phyloP scores from a whole-genome alignment of 1,140 invertebrate genomes.

The Pristionchus pacificus region DNA sequence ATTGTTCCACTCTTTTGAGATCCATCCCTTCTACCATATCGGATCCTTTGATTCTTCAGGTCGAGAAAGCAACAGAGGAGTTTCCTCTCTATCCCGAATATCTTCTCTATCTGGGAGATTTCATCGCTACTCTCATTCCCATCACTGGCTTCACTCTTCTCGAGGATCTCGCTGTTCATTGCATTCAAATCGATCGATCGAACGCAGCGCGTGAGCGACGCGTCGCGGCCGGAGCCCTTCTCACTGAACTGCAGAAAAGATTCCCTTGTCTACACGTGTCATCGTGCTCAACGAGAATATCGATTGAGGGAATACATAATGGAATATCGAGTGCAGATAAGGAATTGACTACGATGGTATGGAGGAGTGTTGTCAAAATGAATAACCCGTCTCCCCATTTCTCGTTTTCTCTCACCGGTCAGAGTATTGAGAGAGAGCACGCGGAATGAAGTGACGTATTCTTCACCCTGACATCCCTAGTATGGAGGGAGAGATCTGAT shows the following conservation, averaged over 20 bases:
- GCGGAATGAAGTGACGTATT: no score
- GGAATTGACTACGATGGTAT: no score
- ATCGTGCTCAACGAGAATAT: no score
- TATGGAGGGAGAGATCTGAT: no score
- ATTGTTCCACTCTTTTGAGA: background rate
- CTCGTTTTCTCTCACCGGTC: no score
- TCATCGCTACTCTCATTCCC: background rate
- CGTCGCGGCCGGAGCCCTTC: background rate
- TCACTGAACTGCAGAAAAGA: background rate
- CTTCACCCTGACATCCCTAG: no score
- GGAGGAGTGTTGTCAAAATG: no score
- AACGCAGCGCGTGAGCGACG: background rate
- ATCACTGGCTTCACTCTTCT: background rate
- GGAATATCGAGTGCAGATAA: no score
- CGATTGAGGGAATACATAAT: no score
- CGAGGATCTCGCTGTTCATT: background rate
- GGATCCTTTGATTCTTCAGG: background rate
- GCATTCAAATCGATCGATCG: background rate
- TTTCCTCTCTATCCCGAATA: background rate
- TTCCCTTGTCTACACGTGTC: background rate
- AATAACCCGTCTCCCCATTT: no score
- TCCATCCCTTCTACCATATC: background rate
- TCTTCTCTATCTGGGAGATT: background rate
- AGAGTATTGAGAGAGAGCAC: no score
- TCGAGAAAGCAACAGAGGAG: background rate